Evolutionary conservation across 1,140 invertebrate genomes (phyloP).

Genomic region (Thaumetopoea pityocampa): DNA sequence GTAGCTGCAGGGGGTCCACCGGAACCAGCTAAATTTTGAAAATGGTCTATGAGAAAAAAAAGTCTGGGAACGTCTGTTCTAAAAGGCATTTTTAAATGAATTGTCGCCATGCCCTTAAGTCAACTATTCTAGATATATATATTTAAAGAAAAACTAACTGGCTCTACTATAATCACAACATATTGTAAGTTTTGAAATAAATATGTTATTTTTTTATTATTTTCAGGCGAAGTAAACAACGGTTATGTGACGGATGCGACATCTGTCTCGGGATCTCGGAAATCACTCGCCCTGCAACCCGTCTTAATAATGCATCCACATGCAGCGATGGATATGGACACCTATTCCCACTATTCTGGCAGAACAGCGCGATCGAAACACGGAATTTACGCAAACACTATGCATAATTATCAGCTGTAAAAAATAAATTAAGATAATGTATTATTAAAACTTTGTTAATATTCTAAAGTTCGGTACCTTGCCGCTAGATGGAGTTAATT

Average conservation of each 20-base stretch:
- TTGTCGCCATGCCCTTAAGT: too few relatives aligned
- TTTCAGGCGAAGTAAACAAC: conserved; percentile 90
- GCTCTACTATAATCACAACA: neutral
- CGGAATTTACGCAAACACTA: conserved; percentile 75
- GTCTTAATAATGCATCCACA: conserved; percentile 86
- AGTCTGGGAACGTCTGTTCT: too few relatives aligned
- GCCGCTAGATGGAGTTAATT: conserved; percentile 33
- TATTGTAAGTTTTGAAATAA: neutral
- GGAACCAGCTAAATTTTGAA: too few relatives aligned
- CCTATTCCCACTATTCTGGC: conserved; percentile 86
- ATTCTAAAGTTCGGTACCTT: conserved; percentile 6
- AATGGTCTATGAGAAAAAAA: too few relatives aligned
- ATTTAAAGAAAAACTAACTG: too few relatives aligned
- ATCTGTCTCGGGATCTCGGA: conserved; percentile 88
- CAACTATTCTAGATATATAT: too few relatives aligned
- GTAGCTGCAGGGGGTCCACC: too few relatives aligned
- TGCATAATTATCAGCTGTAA: conserved; percentile 80
- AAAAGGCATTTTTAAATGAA: too few relatives aligned
- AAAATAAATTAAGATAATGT: neutral
- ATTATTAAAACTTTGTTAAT: neutral
- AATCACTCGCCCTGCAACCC: conserved; percentile 90
- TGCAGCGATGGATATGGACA: conserved; percentile 76
- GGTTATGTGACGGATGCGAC: conserved; percentile 88
- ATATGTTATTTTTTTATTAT: conserved; percentile 2
- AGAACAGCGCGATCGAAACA: conserved; percentile 75